A percentile compares a stretch with the other conserved stretches of the same genome.
Conservation (phyloP, 2,797 vertebrate species). For the Perodicticus potto region DNA sequence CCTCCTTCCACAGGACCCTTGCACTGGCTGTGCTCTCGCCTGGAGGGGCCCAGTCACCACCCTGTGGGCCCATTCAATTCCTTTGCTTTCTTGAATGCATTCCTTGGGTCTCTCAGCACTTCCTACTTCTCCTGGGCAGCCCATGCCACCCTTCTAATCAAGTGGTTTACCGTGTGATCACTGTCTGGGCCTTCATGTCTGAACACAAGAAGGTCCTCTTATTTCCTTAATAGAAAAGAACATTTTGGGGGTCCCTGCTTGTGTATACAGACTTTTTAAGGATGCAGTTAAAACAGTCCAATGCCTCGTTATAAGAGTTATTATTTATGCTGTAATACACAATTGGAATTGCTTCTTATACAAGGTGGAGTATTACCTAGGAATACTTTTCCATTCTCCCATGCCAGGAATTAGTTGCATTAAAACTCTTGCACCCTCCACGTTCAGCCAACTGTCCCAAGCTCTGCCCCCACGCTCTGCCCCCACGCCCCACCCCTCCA, state of each 20-base stretch:
- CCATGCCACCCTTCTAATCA: not conserved
- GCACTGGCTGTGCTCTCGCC: accelerated
- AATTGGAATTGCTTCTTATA: not conserved
- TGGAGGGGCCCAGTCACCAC: not conserved
- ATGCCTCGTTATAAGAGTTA: no score
- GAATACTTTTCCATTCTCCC: no score
- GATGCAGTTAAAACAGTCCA: not conserved
- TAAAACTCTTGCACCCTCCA: not conserved
- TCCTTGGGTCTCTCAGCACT: not conserved
- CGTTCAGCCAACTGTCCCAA: no score
- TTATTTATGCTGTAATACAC: not conserved
- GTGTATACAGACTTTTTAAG: not conserved
- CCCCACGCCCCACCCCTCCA: no score
- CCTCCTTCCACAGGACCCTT: not conserved
- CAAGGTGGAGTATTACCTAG: accelerated
- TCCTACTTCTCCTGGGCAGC: not conserved
- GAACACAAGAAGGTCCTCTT: not conserved
- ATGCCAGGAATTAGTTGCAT: accelerated
- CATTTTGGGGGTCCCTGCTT: not conserved
- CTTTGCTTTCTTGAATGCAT: not conserved
- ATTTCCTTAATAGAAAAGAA: not conserved
- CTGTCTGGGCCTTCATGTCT: not conserved
- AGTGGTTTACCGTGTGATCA: not conserved
- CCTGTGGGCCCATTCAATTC: not conserved
- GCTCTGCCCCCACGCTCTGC: no score